Evolutionary conservation across 2,888 invertebrate genomes (phyloP).

Genomic region (Nebria brevicollis): DNA sequence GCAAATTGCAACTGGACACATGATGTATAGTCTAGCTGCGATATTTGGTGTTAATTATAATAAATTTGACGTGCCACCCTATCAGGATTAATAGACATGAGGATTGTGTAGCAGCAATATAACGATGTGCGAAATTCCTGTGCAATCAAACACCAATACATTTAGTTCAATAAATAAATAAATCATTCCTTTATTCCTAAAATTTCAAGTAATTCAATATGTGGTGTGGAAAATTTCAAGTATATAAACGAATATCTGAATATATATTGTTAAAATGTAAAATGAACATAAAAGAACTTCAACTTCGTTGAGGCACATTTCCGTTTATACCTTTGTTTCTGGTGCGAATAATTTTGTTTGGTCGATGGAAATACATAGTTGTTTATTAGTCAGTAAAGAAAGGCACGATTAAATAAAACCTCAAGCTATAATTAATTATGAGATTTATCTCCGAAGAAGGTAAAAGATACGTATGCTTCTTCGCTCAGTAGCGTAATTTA

Average conservation of each 20-base stretch:
- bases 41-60: background rate
- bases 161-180: no score
- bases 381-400: background rate
- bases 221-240: no score
- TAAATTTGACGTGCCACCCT: background rate
- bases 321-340: no score
- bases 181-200: no score
- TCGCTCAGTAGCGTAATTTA: conserved; percentile 12
- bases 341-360: no score
- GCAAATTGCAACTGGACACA: background rate
- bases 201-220: no score
- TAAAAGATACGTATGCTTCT: background rate
- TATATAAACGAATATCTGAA: no score
- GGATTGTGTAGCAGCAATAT: background rate
- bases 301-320: no score
- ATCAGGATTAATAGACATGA: background rate
- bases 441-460: conserved; percentile 5
- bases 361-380: background rate
- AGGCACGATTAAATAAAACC: background rate
- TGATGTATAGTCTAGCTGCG: background rate
- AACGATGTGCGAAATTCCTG: background rate
- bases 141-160: no score
- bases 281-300: no score
- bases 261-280: no score
- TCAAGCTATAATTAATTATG: conserved; percentile 12